Conservation (phyloP, 2,113 vertebrate genomes). For the Epinephelus cyanopodus region DNA sequence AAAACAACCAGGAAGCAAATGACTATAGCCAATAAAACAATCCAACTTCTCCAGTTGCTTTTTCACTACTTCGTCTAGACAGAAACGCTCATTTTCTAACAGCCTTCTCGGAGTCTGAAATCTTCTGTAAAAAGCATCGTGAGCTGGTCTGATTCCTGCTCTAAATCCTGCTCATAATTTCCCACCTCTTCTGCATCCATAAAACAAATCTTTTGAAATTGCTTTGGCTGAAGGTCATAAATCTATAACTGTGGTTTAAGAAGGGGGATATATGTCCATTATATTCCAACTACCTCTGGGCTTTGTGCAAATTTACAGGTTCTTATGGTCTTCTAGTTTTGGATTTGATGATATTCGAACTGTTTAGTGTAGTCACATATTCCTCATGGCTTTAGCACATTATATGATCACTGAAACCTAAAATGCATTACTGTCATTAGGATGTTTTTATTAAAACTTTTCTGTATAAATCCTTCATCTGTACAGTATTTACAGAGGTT, state of each 20-base stretch:
- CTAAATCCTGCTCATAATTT: slow-evolving; percentile 28
- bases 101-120: slow-evolving; percentile 39
- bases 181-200: slow-evolving; percentile 34
- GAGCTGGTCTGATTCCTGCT: slow-evolving; percentile 5
- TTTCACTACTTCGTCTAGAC: slow-evolving; percentile 69
- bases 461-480: not conserved
- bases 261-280: slow-evolving; percentile 14
- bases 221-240: slow-evolving; percentile 28
- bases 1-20: slow-evolving; percentile 70
- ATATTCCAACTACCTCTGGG: slow-evolving; percentile 21
- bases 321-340: slow-evolving; percentile 2
- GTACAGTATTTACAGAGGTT: not conserved
- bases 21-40: slow-evolving; percentile 60
- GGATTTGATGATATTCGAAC: slow-evolving; percentile 8
- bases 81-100: slow-evolving; percentile 43
- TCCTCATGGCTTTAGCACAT: slow-evolving; percentile 2
- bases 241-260: slow-evolving; percentile 26
- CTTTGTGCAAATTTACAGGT: slow-evolving; percentile 19
- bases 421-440: slow-evolving; percentile 1
- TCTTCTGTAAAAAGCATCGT: slow-evolving; percentile 44
- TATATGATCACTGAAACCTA: slow-evolving; percentile 21
- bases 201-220: slow-evolving; percentile 28
- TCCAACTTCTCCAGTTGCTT: slow-evolving; percentile 50
- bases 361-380: slow-evolving; percentile 18
- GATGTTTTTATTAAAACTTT: slow-evolving; percentile 9